Evolutionary conservation across 2,888 invertebrate genomes (phyloP).

Genomic region (Cartodere bifasciata): DNA sequence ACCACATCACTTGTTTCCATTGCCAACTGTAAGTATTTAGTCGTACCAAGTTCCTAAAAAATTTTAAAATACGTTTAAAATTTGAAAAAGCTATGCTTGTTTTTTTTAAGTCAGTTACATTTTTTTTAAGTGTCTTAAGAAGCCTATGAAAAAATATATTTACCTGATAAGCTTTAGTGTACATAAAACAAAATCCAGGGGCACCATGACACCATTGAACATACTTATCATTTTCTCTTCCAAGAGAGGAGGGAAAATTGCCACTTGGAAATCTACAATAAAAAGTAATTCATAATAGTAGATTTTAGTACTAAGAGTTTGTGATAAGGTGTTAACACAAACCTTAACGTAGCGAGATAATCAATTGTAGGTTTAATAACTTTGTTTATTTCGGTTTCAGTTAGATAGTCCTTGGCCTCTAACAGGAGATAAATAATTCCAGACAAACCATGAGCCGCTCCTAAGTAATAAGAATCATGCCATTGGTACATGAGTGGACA

Average conservation of each 20-base stretch:
- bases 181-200: conserved; percentile 68
- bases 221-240: conserved; percentile 55
- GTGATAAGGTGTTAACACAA: conserved; percentile 3
- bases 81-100: no score
- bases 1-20: conserved; percentile 59
- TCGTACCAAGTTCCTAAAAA: conserved; percentile 49
- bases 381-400: conserved; percentile 41
- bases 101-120: no score
- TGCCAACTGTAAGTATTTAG: conserved; percentile 56
- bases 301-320: no score
- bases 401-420: conserved; percentile 50
- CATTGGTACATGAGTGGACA: conserved; percentile 72
- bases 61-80: conserved; percentile 8
- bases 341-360: conserved; percentile 43
- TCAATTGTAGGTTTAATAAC: conserved; percentile 52
- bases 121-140: conserved; percentile 10
- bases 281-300: no score
- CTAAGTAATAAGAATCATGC: conserved; percentile 77
- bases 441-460: conserved; percentile 80
- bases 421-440: conserved; percentile 77
- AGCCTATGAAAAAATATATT: conserved; percentile 4
- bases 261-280: conserved; percentile 41
- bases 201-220: conserved; percentile 96
- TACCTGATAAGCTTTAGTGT: conserved; percentile 55
- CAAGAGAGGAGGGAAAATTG: conserved; percentile 69